Percentiles rank a stretch among this genome's conserved stretches.
These are phyloP conservation scores for Caenorhabditis sp. DNA, from an alignment of 2,888 invertebrate species.

Conservation along the genomic window DNA sequence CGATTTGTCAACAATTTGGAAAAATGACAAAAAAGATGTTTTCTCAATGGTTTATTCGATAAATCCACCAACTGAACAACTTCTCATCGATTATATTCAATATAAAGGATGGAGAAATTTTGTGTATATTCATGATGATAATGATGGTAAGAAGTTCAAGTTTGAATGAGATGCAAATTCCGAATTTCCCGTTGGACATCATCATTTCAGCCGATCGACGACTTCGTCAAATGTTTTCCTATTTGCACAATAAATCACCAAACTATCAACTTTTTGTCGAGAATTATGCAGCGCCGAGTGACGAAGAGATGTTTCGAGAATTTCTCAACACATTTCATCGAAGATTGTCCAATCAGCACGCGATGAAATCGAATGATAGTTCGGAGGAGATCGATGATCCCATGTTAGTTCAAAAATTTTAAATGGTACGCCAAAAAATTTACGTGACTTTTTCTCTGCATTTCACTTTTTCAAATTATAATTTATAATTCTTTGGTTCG, in stretches of 20 bases:
- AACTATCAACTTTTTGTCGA: slow-evolving; percentile 50
- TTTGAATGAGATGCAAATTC: too few species aligned
- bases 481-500: too few species aligned
- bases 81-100: slow-evolving; percentile 53
- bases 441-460: too few species aligned
- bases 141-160: slow-evolving; percentile 39
- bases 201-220: slow-evolving; percentile 47
- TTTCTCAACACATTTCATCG: slow-evolving; percentile 53
- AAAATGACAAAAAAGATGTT: slow-evolving; percentile 2
- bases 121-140: slow-evolving; percentile 58
- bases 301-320: slow-evolving; percentile 56
- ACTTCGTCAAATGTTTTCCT: slow-evolving; percentile 48
- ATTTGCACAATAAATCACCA: slow-evolving; percentile 41
- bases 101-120: slow-evolving; percentile 56
- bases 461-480: too few species aligned
- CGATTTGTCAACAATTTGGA: too few species aligned
- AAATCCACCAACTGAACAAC: slow-evolving; percentile 44
- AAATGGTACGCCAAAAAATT: too few species aligned
- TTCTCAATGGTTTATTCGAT: slow-evolving; percentile 57
- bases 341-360: slow-evolving; percentile 36
- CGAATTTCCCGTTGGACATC: too few species aligned
- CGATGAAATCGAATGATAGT: slow-evolving; percentile 29
- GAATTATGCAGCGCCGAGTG: slow-evolving; percentile 50
- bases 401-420: slow-evolving; percentile 8
- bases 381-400: slow-evolving; percentile 40